Percentiles rank a stretch among this genome's conserved stretches.
Conservation (phyloP, 2,888 invertebrate species). For the Mayetiola destructor region DNA sequence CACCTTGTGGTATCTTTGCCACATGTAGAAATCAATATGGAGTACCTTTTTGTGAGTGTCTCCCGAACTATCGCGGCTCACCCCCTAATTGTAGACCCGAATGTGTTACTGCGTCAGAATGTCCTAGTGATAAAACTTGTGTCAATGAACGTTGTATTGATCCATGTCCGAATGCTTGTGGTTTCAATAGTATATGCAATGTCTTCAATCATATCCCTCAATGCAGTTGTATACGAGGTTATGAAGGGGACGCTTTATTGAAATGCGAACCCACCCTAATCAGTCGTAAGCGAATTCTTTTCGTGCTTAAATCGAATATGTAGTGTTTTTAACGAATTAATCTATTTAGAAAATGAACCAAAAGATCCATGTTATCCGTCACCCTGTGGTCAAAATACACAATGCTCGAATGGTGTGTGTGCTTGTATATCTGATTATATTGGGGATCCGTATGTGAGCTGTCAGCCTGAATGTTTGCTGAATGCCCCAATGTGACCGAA, state of each 20-base stretch:
- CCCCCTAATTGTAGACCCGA: constrained; percentile 68
- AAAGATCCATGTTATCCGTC: constrained; percentile 57
- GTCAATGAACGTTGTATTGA: constrained; percentile 57
- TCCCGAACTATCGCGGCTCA: constrained; percentile 53
- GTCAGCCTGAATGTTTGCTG: constrained; percentile 66
- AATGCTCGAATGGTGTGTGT: constrained; percentile 56
- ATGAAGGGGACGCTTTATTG: constrained; percentile 62
- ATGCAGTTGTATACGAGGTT: constrained; percentile 56
- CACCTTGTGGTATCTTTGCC: constrained; percentile 66
- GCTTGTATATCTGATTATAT: constrained; percentile 59
- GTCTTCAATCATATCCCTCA: constrained; percentile 64
- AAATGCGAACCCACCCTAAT: constrained; percentile 37
- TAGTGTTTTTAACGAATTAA: constrained; percentile 23
- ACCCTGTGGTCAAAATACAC: constrained; percentile 64
- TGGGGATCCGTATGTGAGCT: constrained; percentile 63
- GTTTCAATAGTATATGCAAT: constrained; percentile 52
- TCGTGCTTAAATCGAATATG: background rate
- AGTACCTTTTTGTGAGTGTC: constrained; percentile 56
- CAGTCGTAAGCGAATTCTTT: constrained; percentile 14
- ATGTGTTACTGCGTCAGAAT: constrained; percentile 60
- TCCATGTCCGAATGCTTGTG: constrained; percentile 66
- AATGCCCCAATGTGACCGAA: constrained; percentile 61
- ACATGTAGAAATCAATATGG: constrained; percentile 52
- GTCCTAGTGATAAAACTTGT: constrained; percentile 54
- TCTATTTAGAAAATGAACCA: constrained; percentile 24